Evolutionary conservation across 2,113 vertebrate species (phyloP).

Genomic region (Neogobius melanostomus): DNA sequence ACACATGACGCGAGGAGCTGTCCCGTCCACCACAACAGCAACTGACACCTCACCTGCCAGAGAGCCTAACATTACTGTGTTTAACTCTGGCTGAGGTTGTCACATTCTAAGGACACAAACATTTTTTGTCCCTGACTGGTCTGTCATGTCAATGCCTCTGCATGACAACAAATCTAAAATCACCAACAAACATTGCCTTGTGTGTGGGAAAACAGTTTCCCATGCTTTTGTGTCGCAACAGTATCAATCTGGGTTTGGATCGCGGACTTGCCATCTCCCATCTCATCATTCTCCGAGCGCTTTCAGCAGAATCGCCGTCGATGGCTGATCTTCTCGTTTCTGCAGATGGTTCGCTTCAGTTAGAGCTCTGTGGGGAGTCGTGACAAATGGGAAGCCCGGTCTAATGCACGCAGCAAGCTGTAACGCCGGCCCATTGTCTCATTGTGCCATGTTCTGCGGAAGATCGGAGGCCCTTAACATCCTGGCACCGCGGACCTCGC

Average conservation of each 20-base stretch:
- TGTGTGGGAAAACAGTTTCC: slow-evolving; percentile 1
- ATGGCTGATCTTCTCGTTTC: slow-evolving; percentile 1
- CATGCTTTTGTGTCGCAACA: not conserved
- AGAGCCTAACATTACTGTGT: not conserved
- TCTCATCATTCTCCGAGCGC: not conserved
- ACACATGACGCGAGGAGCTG: not conserved
- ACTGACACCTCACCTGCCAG: not conserved
- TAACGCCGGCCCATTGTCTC: not conserved
- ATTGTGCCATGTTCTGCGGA: slow-evolving; percentile 1
- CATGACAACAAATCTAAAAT: slow-evolving; percentile 2
- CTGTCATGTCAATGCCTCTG: not conserved
- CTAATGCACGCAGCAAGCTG: slow-evolving; percentile 4
- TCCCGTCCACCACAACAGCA: not conserved
- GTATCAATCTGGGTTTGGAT: slow-evolving; percentile 4
- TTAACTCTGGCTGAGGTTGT: not conserved
- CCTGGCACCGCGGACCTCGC: not conserved
- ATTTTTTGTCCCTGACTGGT: not conserved
- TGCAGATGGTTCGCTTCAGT: slow-evolving; percentile 7
- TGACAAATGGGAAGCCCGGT: slow-evolving; percentile 4
- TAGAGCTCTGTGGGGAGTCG: slow-evolving; percentile 2
- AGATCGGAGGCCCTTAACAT: not conserved
- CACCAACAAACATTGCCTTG: not conserved
- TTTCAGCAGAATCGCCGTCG: not conserved
- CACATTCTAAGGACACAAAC: not conserved
- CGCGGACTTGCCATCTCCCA: slow-evolving; percentile 3